phyloP scores from a whole-genome alignment of 2,797 vertebrate genomes.

The Furcifer pardalis region DNA sequence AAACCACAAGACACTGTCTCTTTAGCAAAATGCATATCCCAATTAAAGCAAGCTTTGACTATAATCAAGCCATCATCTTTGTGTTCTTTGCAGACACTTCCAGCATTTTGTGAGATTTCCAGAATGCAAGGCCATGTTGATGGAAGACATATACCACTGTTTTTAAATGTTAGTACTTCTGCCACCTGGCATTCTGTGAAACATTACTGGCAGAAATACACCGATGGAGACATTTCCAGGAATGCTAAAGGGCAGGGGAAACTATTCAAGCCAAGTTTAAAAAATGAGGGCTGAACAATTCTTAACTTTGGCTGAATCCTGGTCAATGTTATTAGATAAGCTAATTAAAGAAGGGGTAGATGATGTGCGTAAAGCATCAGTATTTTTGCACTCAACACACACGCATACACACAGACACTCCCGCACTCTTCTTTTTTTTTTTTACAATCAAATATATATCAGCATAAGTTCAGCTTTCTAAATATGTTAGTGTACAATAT shows the following conservation, averaged over 20 bases:
- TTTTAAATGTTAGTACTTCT: neutral
- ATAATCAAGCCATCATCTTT: neutral
- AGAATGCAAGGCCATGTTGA: neutral
- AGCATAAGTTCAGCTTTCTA: conserved; percentile 88
- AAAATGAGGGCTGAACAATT: no score
- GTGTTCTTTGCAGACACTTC: neutral
- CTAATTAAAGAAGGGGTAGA: conserved; percentile 76
- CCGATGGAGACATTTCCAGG: neutral
- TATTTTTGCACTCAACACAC: conserved; percentile 78
- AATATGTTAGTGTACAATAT: conserved; percentile 95
- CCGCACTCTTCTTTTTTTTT: conserved; percentile 66
- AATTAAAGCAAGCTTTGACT: neutral
- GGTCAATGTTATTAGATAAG: conserved; percentile 61
- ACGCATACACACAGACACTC: conserved; percentile 69
- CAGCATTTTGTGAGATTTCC: neutral
- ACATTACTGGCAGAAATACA: neutral
- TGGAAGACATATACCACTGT: neutral
- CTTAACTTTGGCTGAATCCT: conserved; percentile 25
- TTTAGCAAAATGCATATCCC: neutral
- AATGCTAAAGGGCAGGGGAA: neutral
- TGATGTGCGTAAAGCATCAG: conserved; percentile 72
- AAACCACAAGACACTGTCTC: neutral
- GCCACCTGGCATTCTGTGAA: neutral
- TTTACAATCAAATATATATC: conserved; percentile 97
- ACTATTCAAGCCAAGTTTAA: no score